Evolutionary conservation across 2,797 vertebrate genomes (phyloP).

Genomic region (Crocidura indochinensis): DNA sequence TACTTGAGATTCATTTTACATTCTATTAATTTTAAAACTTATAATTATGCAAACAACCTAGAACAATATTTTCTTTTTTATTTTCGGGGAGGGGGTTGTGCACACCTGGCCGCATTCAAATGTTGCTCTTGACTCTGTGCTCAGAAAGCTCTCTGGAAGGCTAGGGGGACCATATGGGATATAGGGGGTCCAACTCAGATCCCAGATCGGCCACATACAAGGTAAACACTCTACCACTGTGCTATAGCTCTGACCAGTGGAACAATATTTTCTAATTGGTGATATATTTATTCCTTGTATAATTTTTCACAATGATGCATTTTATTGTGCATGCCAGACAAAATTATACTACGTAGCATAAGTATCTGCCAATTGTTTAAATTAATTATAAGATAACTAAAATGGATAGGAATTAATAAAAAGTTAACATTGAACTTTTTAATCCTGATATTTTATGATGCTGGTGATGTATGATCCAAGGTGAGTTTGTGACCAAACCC

Average conservation of each 20-base stretch:
- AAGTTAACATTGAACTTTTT: neutral
- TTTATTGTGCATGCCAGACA: neutral
- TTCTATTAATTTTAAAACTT: slow-evolving; percentile 23
- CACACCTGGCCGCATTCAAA: too few species aligned
- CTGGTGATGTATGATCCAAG: too few species aligned
- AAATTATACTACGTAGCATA: neutral
- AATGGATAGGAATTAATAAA: slow-evolving; percentile 18
- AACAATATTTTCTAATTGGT: neutral
- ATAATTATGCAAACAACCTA: neutral
- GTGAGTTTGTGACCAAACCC: too few species aligned
- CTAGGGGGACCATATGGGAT: too few species aligned
- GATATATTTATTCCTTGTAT: neutral
- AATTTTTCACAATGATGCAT: slow-evolving; percentile 20
- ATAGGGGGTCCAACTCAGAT: too few species aligned
- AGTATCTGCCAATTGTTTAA: slow-evolving; percentile 26
- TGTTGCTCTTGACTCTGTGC: too few species aligned
- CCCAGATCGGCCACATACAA: too few species aligned
- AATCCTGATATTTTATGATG: too few species aligned
- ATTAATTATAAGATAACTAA: slow-evolving; percentile 34
- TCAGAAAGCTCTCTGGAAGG: too few species aligned
- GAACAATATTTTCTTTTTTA: neutral
- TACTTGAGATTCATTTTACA: neutral
- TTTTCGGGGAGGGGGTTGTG: too few species aligned
- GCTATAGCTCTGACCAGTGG: too few species aligned
- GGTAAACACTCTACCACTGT: too few species aligned